Evolutionary conservation across 2,113 vertebrate species (phyloP).

Genomic region (Spilogale gracilis): DNA sequence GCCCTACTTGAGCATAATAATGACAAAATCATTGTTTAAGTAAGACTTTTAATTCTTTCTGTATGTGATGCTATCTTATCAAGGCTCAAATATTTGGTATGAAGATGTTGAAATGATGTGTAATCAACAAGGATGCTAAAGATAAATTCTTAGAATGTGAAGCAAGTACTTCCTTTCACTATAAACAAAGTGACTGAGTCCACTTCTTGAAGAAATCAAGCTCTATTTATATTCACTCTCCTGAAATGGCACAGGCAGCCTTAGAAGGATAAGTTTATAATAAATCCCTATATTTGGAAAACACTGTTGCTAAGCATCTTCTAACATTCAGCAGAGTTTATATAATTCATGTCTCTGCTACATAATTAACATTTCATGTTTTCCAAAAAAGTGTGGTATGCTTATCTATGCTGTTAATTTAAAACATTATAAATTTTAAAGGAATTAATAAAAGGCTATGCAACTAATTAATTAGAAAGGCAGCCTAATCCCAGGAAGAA

Average conservation of each 20-base stretch:
- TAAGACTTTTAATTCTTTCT: constrained; percentile 85
- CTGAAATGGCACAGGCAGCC: constrained; percentile 91
- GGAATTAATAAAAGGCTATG: constrained; percentile 82
- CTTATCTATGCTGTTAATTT: constrained; percentile 85
- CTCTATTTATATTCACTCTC: constrained; percentile 92
- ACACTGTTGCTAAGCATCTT: constrained; percentile 91
- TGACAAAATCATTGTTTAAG: constrained; percentile 83
- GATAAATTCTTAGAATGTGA: constrained; percentile 86
- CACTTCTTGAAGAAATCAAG: constrained; percentile 91
- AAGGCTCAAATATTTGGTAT: constrained; percentile 84
- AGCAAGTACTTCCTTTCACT: constrained; percentile 89
- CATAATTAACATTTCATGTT: constrained; percentile 91
- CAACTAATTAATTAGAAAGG: constrained; percentile 78
- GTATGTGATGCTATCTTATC: constrained; percentile 84
- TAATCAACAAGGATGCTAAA: constrained; percentile 84
- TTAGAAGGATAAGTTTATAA: constrained; percentile 93
- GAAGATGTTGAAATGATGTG: constrained; percentile 85
- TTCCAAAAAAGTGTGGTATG: constrained; percentile 70
- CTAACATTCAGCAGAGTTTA: constrained; percentile 91
- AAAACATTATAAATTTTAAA: constrained; percentile 79
- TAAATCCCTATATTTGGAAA: constrained; percentile 94
- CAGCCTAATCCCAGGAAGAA: constrained; percentile 52
- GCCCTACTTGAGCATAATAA: constrained; percentile 72
- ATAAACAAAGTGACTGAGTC: constrained; percentile 91
- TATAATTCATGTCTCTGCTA: constrained; percentile 88